Evolutionary conservation across 1,140 invertebrate species (phyloP), one percentile per base, ranked within the genome.

Genomic region (Delia radicum): DNA sequence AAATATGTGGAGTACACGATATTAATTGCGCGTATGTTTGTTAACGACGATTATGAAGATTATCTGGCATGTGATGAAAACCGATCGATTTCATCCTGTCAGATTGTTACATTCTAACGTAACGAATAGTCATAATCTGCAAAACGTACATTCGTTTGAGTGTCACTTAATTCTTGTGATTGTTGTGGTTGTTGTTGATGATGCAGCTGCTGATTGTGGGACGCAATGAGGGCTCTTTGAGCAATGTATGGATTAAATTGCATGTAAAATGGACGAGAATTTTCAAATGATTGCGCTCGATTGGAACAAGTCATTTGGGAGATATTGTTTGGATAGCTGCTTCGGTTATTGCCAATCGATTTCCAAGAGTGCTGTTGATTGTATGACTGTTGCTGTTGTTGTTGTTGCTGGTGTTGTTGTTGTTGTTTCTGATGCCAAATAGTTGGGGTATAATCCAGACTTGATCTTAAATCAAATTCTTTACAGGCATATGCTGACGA

Each of bases 171-270:
- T 73, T 76, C 31, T 76, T 33, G 13, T 24, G 55, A 37, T 26
- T 33, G 65, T 42, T 76, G 71, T 10, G 65, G 63, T 24, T 26
- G 26, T 29, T 27, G 48, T 42, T 75, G 62, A n/a, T n/a, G n/a
- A n/a, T n/a, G n/a, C n/a, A n/a, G n/a, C 21, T 67, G 18, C 62
- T 71, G 31, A 72, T 72, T 71, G 46, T 75, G 67, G 62, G 31
- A 72, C 46, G 67, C 74, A 75, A 69, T 69, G 21, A 69, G 29
- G 29, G 65, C 29, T 71, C 62, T 75, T 69, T 28, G 48, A 24
- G 69, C 63, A 24, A 75, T 63, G 29, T 76, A 76, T 26, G 75
- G 75, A 65, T 73, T 76, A 24, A 76, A 76, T 65, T 76, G 75
- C 69, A 76, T 71, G 73, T 76, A 76, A 61, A 72, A 46, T 74